Base-by-base conservation (phyloP, 2,113 vertebrate species). In the Aplodontia rufa region DNA sequence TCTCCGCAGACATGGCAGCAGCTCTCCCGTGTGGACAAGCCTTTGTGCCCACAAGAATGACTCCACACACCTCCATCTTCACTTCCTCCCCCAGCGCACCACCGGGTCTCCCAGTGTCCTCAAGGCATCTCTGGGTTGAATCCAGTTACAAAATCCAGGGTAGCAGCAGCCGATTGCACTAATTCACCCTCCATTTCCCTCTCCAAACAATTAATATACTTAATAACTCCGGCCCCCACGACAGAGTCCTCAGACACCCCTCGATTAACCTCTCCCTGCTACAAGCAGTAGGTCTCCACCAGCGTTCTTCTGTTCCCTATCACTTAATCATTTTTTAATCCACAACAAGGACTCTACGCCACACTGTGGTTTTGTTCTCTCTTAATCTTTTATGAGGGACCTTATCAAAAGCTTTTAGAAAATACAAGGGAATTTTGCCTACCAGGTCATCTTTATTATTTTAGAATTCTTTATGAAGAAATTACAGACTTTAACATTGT, bases 331-430 rank as follows among this genome's bases (percentile, higher is more conserved):
- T 87, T 97, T 97, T 95, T 97, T 92, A 97, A 97, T 97, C 95
- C 96, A 97, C 97, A 97, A 95, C 95, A 93, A 97, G 96, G 83
- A 96, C 96, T 98, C 22, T 17, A 75, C 3, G 24, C 95, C 95
- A 94, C 80, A 93, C 96, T 97, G 96, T 87, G 97, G 97, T 98
- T 97, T 97, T 97, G 90, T 97, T 97, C 97, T 97, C 97, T 81
- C 97, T 97, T 91, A 92, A 97, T 97, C 97, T 97, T 97, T 97
- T 92, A 97, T 95, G 96, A 98, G 93, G 95, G 95, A 96, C 95
- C 96, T 97, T 97, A 97, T 96, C 96, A 97, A 98, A 97, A 97
- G 96, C 96, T 97, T 96, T 97, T 95, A 97, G 96, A 97, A 97
- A 97, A 98, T 96, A 96, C 93, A 96, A 97, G 96, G 93, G 96